Evolutionary conservation across 2,888 invertebrate species (phyloP).

Genomic region (Diadegma fenestrale): DNA sequence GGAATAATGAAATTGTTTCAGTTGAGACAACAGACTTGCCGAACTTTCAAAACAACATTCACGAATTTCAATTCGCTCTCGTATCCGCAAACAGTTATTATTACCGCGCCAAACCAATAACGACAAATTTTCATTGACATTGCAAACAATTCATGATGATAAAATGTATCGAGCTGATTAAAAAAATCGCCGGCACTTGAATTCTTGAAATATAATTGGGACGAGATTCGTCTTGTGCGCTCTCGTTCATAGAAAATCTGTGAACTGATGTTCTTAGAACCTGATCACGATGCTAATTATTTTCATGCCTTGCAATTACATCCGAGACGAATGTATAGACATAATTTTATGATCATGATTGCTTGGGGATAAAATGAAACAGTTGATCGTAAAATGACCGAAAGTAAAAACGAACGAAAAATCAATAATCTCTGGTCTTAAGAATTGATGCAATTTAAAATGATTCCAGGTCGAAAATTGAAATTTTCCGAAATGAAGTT

Average conservation of each 20-base stretch:
- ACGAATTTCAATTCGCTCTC: not conserved
- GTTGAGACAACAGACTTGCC: not conserved
- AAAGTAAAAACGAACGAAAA: not conserved
- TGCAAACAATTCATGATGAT: not conserved
- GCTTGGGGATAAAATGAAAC: not conserved
- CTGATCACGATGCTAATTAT: not conserved
- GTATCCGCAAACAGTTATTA: not conserved
- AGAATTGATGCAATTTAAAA: not conserved
- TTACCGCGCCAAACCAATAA: not conserved
- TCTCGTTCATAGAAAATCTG: not conserved
- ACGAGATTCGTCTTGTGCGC: not conserved
- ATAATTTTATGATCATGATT: not conserved
- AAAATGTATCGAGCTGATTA: not conserved
- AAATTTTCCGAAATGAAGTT: slow-evolving; percentile 29
- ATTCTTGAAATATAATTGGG: not conserved
- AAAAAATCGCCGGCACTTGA: not conserved
- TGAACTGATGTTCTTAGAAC: not conserved
- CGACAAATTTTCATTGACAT: not conserved
- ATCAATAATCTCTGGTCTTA: not conserved
- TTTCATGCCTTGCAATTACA: not conserved
- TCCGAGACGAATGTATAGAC: not conserved
- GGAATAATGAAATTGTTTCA: not conserved
- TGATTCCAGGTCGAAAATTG: not conserved
- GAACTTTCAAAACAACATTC: not conserved
- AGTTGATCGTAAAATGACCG: not conserved